Percentiles rank a stretch among this genome's conserved stretches.
Evolutionary conservation across 2,888 invertebrate genomes (phyloP).

Genomic region (Drepana falcataria): DNA sequence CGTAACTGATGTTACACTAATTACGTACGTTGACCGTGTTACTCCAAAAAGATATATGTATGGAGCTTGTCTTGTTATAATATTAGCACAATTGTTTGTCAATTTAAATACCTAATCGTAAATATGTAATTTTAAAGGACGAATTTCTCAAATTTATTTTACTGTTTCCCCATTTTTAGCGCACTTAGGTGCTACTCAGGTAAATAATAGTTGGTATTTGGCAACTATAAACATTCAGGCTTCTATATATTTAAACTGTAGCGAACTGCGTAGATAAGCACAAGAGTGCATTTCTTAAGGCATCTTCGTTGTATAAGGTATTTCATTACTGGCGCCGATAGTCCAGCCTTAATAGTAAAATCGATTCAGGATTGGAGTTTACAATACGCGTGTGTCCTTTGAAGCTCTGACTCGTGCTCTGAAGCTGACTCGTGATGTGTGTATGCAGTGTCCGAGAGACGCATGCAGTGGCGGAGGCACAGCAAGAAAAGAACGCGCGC

Average conservation of each 20-base stretch:
- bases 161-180: slow-evolving; percentile 71
- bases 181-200: slow-evolving; percentile 72
- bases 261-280: too few relatives aligned
- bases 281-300: too few relatives aligned
- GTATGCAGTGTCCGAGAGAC: slow-evolving; percentile 91
- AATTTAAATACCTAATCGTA: background rate
- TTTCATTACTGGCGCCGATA: too few relatives aligned
- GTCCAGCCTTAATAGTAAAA: too few relatives aligned
- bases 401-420: too few relatives aligned
- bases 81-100: background rate
- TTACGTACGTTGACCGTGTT: slow-evolving; percentile 23
- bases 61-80: background rate
- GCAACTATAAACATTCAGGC: slow-evolving; percentile 2
- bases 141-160: slow-evolving; percentile 37
- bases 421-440: too few relatives aligned
- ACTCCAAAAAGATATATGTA: slow-evolving; percentile 21
- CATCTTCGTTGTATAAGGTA: too few relatives aligned
- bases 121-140: background rate
- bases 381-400: too few relatives aligned
- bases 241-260: too few relatives aligned
- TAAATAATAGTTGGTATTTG: slow-evolving; percentile 56
- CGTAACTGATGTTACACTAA: slow-evolving; percentile 32
- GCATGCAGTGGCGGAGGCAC: slow-evolving; percentile 97
- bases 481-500: slow-evolving; percentile 95
- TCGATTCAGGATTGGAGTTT: too few relatives aligned